Evolutionary conservation across 92 coral and sea anemone genomes (phyloP).

Genomic region (Zoanthus sociatus): DNA sequence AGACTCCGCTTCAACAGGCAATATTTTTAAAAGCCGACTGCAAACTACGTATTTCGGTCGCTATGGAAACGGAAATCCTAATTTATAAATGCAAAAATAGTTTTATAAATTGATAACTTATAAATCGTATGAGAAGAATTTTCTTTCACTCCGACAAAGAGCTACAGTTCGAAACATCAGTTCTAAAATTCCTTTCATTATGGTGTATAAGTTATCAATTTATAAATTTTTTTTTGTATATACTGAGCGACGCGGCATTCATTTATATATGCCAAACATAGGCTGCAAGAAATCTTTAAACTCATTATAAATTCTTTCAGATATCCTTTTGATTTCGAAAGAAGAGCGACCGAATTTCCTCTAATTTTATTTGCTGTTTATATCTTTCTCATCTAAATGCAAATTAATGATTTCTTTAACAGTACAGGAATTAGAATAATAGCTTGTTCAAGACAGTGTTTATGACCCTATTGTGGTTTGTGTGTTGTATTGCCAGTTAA

Average conservation of each 20-base stretch:
- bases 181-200: no score
- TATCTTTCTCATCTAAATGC: background rate
- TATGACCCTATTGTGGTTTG: background rate
- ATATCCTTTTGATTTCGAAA: background rate
- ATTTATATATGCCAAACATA: background rate
- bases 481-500: background rate
- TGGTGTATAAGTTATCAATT: no score
- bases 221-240: no score
- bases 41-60: slow-evolving; percentile 1
- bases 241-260: background rate
- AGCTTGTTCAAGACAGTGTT: background rate
- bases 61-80: background rate
- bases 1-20: background rate
- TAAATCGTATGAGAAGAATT: no score
- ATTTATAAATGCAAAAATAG: background rate
- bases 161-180: no score
- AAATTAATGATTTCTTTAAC: background rate
- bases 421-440: background rate
- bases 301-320: background rate
- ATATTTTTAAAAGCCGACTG: background rate
- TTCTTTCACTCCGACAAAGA: no score
- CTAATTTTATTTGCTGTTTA: background rate
- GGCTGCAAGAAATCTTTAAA: background rate
- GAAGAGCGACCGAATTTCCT: background rate
- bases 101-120: no score